Evolutionary conservation across 2,888 invertebrate species (phyloP).

Genomic region (Cyclophora albipunctata): DNA sequence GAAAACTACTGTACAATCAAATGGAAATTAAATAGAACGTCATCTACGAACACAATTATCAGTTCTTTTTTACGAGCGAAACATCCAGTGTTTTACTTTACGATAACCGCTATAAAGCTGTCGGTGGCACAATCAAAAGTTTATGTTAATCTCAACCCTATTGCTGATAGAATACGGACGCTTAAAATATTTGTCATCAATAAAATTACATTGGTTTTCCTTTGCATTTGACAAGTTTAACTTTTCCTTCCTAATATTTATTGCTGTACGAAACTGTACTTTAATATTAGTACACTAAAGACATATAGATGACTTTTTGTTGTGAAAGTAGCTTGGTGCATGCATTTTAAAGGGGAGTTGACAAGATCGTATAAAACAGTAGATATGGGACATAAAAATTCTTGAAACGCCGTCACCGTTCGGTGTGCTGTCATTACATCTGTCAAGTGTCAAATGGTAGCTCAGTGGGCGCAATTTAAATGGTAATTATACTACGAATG

Average conservation of each 20-base stretch:
- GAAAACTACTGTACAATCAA: slow-evolving; percentile 51
- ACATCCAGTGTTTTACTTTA: slow-evolving; percentile 51
- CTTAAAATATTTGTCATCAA: slow-evolving; percentile 25
- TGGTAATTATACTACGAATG: slow-evolving; percentile 53
- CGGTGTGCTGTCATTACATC: slow-evolving; percentile 69
- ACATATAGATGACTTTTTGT: not conserved
- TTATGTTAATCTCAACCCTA: slow-evolving; percentile 23
- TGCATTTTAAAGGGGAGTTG: slow-evolving; percentile 51
- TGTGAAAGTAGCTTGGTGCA: slow-evolving; percentile 14
- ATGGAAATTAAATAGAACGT: slow-evolving; percentile 63
- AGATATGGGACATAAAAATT: slow-evolving; percentile 74
- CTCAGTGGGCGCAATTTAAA: slow-evolving; percentile 68
- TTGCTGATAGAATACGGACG: slow-evolving; percentile 15
- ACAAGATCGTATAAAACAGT: slow-evolving; percentile 66
- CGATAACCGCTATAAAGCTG: slow-evolving; percentile 15
- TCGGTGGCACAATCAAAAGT: slow-evolving; percentile 6
- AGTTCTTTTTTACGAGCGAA: slow-evolving; percentile 60
- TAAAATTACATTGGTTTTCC: slow-evolving; percentile 36
- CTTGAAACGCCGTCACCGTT: slow-evolving; percentile 60
- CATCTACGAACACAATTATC: slow-evolving; percentile 59
- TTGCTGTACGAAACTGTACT: no score
- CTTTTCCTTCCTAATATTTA: not conserved
- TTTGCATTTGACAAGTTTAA: slow-evolving; percentile 23
- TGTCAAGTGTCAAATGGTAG: slow-evolving; percentile 70
- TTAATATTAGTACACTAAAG: no score